phyloP scores from a whole-genome alignment of 2,113 vertebrate genomes.

The Eulacestoma nigropectus region DNA sequence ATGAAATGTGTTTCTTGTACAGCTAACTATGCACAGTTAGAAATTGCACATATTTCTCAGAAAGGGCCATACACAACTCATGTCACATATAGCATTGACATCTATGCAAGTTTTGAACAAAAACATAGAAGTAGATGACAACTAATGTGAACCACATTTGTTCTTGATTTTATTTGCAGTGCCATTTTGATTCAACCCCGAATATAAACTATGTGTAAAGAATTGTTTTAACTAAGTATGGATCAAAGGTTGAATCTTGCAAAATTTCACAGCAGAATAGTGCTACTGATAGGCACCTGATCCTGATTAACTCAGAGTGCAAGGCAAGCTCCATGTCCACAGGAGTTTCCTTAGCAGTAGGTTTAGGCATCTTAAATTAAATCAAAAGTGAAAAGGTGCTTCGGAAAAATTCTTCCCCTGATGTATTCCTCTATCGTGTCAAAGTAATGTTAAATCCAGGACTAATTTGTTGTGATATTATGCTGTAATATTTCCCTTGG shows the following conservation, averaged over 20 bases:
- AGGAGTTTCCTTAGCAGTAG: not conserved
- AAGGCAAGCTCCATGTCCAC: not conserved
- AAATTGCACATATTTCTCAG: not conserved
- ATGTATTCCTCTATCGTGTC: not conserved
- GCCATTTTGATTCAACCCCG: not conserved
- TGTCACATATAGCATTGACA: not conserved
- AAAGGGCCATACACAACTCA: not conserved
- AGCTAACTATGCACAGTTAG: conserved; percentile 6
- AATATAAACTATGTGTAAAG: not conserved
- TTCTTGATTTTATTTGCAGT: not conserved
- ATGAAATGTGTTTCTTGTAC: not conserved
- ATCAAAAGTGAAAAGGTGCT: not conserved
- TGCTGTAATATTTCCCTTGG: not conserved
- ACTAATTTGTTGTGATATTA: conserved; percentile 5
- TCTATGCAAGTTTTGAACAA: not conserved
- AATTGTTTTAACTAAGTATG: not conserved
- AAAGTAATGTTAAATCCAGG: not conserved
- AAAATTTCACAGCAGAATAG: not conserved
- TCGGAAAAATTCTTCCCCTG: not conserved
- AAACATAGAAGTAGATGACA: not conserved
- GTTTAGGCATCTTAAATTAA: not conserved
- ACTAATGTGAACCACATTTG: not conserved
- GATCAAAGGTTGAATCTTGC: not conserved
- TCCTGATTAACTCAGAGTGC: not conserved
- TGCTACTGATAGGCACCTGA: not conserved